A percentile compares a stretch with the other conserved stretches of the same genome.
These are phyloP conservation scores for Mythimna vitellina DNA, from an alignment of 2,888 invertebrate genomes.

Conservation along the genomic window DNA sequence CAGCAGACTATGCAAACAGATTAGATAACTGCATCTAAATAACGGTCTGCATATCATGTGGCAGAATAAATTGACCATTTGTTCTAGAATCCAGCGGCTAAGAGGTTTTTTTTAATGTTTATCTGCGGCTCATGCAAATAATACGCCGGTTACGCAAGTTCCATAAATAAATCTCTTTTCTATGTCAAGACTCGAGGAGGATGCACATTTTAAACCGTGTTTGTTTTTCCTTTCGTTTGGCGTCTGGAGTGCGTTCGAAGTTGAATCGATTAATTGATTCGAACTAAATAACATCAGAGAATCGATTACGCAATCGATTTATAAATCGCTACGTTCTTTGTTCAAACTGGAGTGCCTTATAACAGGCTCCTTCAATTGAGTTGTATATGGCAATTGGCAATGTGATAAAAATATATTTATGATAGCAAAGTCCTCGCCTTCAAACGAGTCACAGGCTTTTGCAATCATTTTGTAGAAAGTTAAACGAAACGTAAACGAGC, in stretches of 20 bases:
- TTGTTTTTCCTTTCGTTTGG: slow-evolving; percentile 15
- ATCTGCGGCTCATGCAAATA: slow-evolving; percentile 21
- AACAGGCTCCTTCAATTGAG: slow-evolving; percentile 40
- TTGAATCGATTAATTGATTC: slow-evolving; percentile 29
- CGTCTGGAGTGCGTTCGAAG: slow-evolving; percentile 38
- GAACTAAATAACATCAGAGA: slow-evolving; percentile 30
- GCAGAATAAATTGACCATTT: slow-evolving; percentile 34
- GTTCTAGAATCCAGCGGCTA: slow-evolving; percentile 17
- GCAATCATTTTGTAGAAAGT: slow-evolving; percentile 40
- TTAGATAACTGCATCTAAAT: slow-evolving; percentile 54
- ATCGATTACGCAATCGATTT: slow-evolving; percentile 33
- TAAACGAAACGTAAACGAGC: slow-evolving; percentile 13
- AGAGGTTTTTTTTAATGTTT: slow-evolving; percentile 23
- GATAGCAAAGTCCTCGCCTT: slow-evolving; percentile 19
- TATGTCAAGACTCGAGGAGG: slow-evolving; percentile 5
- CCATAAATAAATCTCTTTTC: slow-evolving; percentile 36
- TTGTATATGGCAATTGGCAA: slow-evolving; percentile 42
- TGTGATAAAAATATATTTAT: slow-evolving; percentile 22
- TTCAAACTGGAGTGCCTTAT: slow-evolving; percentile 17
- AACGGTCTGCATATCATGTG: slow-evolving; percentile 38
- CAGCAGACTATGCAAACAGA: slow-evolving; percentile 44
- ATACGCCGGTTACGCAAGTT: slow-evolving; percentile 27
- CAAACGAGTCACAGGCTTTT: slow-evolving; percentile 8
- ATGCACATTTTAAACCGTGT: slow-evolving; percentile 43
- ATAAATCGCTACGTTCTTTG: slow-evolving; percentile 24